Evolutionary conservation across 2,113 vertebrate genomes (phyloP), one percentile per base, ranked within the genome.

Genomic region (Epinephelus fuscoguttatus): DNA sequence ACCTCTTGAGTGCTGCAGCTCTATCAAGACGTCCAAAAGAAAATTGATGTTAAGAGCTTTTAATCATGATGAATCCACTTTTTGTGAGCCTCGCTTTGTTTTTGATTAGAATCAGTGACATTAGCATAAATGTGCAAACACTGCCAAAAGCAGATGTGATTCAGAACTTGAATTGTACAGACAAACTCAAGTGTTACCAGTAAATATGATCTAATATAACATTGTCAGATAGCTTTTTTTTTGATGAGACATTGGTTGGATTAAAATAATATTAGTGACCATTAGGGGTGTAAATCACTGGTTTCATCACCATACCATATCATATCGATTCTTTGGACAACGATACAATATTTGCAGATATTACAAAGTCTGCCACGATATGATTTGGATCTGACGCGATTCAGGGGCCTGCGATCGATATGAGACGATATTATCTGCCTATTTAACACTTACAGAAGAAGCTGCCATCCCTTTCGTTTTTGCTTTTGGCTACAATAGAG

Each of bases 31-130:
- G 0, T 19, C n/a, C 21, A 63, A 56, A 18, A 78, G 69, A 72
- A 60, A 52, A 82, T 52, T 30, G 4, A 19, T 50, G 13, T 56
- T 40, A 17, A 55, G 63, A 59, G 64, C 25, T n/a, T 66, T 64
- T 63, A 70, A 70, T 69, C 12, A 52, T 37, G 10, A 47, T 49
- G 12, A 18, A 63, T 56, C 8, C 27, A 66, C 23, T 50, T 64
- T 84, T 68, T 55, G 37, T 66, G 6, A 37, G 21, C 57, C 6
- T 56, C 4, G 5, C 33, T 60, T 75, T 53, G 19, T 57, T 84
- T 63, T 70, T 68, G 23, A 71, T 81, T 33, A 19, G 18, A 33
- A 60, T 68, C 21, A 15, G 2, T 75, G 23, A 19, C 14, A 62
- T 19, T 14, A 17, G 17, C 2, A 18, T 53, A 61, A 27, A 68